Base-by-base conservation (phyloP, 2,888 invertebrate genomes). In the Aleiodes testaceus region DNA sequence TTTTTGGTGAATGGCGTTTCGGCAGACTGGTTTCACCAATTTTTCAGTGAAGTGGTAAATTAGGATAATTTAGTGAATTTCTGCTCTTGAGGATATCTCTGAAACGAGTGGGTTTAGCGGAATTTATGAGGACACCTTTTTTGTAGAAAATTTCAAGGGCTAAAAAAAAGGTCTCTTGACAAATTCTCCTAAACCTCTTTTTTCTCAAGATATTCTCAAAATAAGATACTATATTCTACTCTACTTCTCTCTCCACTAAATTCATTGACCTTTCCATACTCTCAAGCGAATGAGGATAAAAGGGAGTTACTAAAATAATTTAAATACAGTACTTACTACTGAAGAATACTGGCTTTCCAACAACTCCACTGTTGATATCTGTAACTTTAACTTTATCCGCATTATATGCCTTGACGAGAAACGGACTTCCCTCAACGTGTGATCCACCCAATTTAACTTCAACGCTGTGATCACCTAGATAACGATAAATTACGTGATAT, bases 361-460 rank as follows among this genome's bases (percentile, higher is more conserved):
- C 96, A 44, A 95, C 92, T 1, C 97, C 97, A 5, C 94, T 94
- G 12, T 94, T 94, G 78, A 98, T 97, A 81, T 98, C 97, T 0
- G 97, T 95, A 9, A 99, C 96, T 74, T 94, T 94, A n/a, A 99
- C 98, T 85, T 96, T 93, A 76, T 93, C 93, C 0, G 98, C 96
- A 83, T 99, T 98, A 88, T 97, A 99, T 7, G 97, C 98, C 86
- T 98, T 98, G 68, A 97, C 94, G 30, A 97, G 89, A 87, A 98
- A 98, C 12, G 99, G 99, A 85, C 97, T 97, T 61, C 98, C 98
- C 85, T 95, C 96, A 0, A 98, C 95, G 79, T 95, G 95, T 0
- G 94, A 93, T 49, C 93, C 94, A 36, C 87, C 88, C 50, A 91
- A 81, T 75, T 89, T 90, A 72, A 94, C 94, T 89, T 97, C 97